Percentiles rank a stretch among this genome's conserved stretches.
Conservation (phyloP, 2,888 invertebrate genomes). For the Ceratothoa steindachneri region DNA sequence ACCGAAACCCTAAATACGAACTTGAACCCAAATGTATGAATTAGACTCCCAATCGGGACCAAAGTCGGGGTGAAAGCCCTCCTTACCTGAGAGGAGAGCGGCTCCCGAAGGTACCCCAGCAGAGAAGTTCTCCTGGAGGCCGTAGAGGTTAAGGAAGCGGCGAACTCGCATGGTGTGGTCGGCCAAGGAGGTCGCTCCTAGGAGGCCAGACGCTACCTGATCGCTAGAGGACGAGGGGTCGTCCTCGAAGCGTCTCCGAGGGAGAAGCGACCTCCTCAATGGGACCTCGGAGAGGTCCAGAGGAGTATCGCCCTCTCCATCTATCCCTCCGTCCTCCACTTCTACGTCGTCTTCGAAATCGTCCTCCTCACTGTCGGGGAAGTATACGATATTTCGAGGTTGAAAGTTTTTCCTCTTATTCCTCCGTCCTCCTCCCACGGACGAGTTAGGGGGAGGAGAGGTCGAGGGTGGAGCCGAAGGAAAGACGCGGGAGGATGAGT, state of each 20-base stretch:
- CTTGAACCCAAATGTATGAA: too few species aligned
- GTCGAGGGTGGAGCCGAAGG: conserved; percentile 48
- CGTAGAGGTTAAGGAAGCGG: conserved; percentile 72
- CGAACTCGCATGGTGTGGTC: conserved; percentile 75
- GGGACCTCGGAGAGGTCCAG: conserved; percentile 47
- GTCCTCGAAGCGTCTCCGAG: conserved; percentile 28
- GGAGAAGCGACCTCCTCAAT: conserved; percentile 34
- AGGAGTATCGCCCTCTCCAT: conserved; percentile 38
- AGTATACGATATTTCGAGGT: conserved; percentile 64
- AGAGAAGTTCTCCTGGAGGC: conserved; percentile 55
- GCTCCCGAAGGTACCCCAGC: background rate
- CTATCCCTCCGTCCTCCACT: conserved; percentile 22
- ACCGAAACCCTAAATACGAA: too few species aligned
- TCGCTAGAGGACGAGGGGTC: conserved; percentile 20
- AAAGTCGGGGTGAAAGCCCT: background rate
- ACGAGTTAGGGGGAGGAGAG: conserved; percentile 47
- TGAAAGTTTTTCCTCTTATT: conserved; percentile 75
- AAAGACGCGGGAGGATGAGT: conserved; percentile 49
- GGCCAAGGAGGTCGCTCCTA: conserved; percentile 59
- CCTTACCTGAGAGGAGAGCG: conserved; percentile 1
- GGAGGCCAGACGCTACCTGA: conserved; percentile 4
- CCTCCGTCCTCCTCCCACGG: conserved; percentile 48
- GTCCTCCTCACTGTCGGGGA: conserved; percentile 33
- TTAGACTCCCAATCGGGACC: too few species aligned
- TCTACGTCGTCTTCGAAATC: conserved; percentile 19